Evolutionary conservation across 2,888 invertebrate species (phyloP).

Genomic region (Slavum lentiscoides): DNA sequence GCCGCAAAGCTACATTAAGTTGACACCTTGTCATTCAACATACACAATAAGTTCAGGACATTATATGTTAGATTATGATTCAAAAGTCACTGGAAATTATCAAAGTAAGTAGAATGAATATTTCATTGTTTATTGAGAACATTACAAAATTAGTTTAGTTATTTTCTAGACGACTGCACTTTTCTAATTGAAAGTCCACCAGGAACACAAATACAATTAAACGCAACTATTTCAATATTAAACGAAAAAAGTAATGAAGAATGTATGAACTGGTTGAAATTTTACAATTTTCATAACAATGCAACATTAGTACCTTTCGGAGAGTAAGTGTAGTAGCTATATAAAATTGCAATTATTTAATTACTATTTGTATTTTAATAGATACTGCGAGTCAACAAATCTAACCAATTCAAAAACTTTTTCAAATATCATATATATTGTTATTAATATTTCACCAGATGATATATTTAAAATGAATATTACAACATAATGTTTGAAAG

Average conservation of each 20-base stretch:
- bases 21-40: constrained; percentile 50
- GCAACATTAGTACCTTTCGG: constrained; percentile 39
- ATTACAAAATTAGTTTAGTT: neutral
- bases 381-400: constrained; percentile 45
- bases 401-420: constrained; percentile 19
- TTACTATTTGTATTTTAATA: constrained; percentile 15
- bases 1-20: constrained; percentile 28
- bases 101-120: constrained; percentile 20
- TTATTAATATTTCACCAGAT: constrained; percentile 39
- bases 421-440: constrained; percentile 38
- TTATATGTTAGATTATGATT: constrained; percentile 35
- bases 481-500: neutral
- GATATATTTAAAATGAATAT: constrained; percentile 38
- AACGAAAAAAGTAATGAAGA: neutral
- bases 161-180: constrained; percentile 37
- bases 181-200: constrained; percentile 46
- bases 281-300: constrained; percentile 37
- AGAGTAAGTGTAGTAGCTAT: constrained; percentile 22
- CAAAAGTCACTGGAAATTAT: constrained; percentile 42
- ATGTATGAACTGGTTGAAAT: constrained; percentile 28
- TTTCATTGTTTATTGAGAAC: neutral
- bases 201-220: constrained; percentile 38
- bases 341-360: neutral
- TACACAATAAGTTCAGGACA: constrained; percentile 42
- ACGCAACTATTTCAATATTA: constrained; percentile 30